Base-by-base conservation (phyloP, 2,113 vertebrate genomes). In the Carollia perspicillata region DNA sequence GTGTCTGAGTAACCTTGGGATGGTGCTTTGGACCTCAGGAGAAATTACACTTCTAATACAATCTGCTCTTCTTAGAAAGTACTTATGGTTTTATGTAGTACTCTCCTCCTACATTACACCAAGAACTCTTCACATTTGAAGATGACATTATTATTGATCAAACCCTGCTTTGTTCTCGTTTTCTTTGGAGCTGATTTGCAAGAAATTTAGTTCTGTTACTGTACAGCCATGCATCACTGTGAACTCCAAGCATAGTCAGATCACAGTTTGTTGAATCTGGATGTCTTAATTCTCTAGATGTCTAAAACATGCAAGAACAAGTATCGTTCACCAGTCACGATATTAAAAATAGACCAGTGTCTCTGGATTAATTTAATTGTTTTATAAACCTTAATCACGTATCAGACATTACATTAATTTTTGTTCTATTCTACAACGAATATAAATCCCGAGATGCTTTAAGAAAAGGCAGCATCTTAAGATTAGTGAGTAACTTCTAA, bases 41-140 rank as follows among this genome's bases (percentile, higher is more conserved):
- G 12, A 81, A 96, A 92, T 84, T 51, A 75, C 6, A n/a, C 58
- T 26, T 65, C 37, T 88, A 84, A 69, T 35, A 90, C n/a, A 84
- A 81, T 58, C 58, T 47, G 37, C 37, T 96, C 84, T 96, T 95
- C 95, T 90, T 75, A 90, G 58, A 88, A 94, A 88, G 37, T 79
- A 55, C 65, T 90, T 87, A 84, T 8, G 13, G 30, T 58, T 93
- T 94, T 96, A 89, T 66, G 72, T 28, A 93, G 58, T 42, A 26
- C 22, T 79, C n/a, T 88, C 55, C 44, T 92, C 75, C 74, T 86
- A 37, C 49, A 47, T 40, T 44, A 44, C 72, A 95, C 0, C 22
- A 18, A 90, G 68, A 23, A 49, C 40, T 60, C 42, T 92, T 92
- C 69, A 71, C 55, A 74, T 75, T 26, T 80, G 17, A 71, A 37